These are phyloP conservation scores for human DNA, from an alignment of 2,113 vertebrate species.

Conservation along the genomic window GRCh38 chrX:149086501-149087000, in stretches of 20 bases:
- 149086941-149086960: too few relatives aligned
- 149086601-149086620: neutral
- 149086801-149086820: neutral
- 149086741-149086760: neutral
- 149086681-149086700: neutral
- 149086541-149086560: neutral
- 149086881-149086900: too few relatives aligned
- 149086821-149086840: too few relatives aligned
- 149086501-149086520: rapidly evolving
- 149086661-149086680: neutral
- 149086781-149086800: neutral
- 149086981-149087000: too few relatives aligned
- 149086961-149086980: too few relatives aligned
- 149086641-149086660: neutral
- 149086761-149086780: neutral
- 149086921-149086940: too few relatives aligned
- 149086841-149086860: too few relatives aligned
- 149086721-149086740: neutral
- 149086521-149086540: too few relatives aligned
- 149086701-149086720: neutral
- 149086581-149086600: neutral
- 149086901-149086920: too few relatives aligned
- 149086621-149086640: neutral
- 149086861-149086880: too few relatives aligned
- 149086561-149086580: neutral